A percentile compares a stretch with the other conserved stretches of the same genome.
Evolutionary conservation across 2,113 vertebrate genomes (phyloP).

Genomic region (Halichoeres trimaculatus): DNA sequence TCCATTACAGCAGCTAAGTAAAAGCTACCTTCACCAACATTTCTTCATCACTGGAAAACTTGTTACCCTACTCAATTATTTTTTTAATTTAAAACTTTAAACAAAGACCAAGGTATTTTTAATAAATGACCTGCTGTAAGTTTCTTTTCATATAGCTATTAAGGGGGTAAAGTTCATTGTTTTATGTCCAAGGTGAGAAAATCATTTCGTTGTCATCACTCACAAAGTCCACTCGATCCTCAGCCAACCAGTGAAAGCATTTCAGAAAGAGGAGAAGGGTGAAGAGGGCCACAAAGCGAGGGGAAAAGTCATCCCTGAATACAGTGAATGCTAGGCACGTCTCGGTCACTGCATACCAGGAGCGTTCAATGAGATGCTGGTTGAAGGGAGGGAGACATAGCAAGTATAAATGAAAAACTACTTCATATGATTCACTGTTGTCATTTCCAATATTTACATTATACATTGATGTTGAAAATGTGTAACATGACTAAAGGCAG

Average conservation of each 20-base stretch:
- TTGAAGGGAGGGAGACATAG: background rate
- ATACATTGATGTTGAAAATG: background rate
- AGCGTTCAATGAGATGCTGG: slow-evolving; percentile 96
- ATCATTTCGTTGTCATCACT: slow-evolving; percentile 70
- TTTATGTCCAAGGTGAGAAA: background rate
- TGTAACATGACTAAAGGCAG: background rate
- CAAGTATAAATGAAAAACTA: background rate
- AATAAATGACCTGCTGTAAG: no score
- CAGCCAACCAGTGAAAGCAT: slow-evolving; percentile 98
- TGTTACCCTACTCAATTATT: background rate
- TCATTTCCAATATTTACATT: background rate
- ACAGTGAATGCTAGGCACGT: slow-evolving; percentile 98
- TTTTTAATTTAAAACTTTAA: no score
- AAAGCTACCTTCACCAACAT: background rate
- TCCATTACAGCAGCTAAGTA: background rate
- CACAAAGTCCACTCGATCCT: slow-evolving; percentile 97
- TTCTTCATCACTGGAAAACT: background rate
- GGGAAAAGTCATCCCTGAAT: slow-evolving; percentile 97
- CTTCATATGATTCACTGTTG: background rate
- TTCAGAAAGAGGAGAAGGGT: slow-evolving; percentile 98
- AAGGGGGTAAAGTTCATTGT: background rate
- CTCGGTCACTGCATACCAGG: slow-evolving; percentile 98
- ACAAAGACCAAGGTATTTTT: background rate
- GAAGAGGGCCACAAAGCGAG: slow-evolving; percentile 97
- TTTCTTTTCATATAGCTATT: no score